phyloP scores from a whole-genome alignment of 2,113 vertebrate species.

The Eulemur rufifrons region DNA sequence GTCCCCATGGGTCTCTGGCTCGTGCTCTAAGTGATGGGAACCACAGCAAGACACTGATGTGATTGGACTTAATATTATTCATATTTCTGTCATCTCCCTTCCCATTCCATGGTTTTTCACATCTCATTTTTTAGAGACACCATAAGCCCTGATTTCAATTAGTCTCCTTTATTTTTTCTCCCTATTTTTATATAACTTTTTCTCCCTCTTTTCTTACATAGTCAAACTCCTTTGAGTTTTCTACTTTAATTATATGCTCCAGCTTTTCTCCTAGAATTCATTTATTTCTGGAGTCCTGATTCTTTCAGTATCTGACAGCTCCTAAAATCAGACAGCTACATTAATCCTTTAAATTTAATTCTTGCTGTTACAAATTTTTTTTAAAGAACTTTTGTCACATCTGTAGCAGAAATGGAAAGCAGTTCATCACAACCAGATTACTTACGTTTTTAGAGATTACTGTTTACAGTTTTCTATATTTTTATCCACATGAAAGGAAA shows the following conservation, averaged over 20 bases:
- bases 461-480: not conserved
- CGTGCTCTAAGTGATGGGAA: not conserved
- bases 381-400: not conserved
- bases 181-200: not conserved
- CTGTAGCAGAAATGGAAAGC: not conserved
- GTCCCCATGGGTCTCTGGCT: not conserved
- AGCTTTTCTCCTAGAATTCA: slow-evolving; percentile 35
- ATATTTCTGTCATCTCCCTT: too few species aligned
- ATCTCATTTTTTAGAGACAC: not conserved
- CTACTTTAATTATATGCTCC: slow-evolving; percentile 40
- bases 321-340: not conserved
- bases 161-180: not conserved
- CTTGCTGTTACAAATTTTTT: not conserved
- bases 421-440: not conserved
- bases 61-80: not conserved
- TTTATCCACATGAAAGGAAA: not conserved
- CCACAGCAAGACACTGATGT: not conserved
- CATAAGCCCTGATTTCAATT: not conserved
- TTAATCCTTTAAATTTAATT: slow-evolving; percentile 48
- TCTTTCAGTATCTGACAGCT: slow-evolving; percentile 19
- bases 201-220: not conserved
- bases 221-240: not conserved
- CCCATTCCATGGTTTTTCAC: not conserved
- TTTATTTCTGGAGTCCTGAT: slow-evolving; percentile 47
- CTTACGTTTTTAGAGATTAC: not conserved